Base-by-base conservation (phyloP, 2,113 vertebrate species). In the Phycodurus eques region DNA sequence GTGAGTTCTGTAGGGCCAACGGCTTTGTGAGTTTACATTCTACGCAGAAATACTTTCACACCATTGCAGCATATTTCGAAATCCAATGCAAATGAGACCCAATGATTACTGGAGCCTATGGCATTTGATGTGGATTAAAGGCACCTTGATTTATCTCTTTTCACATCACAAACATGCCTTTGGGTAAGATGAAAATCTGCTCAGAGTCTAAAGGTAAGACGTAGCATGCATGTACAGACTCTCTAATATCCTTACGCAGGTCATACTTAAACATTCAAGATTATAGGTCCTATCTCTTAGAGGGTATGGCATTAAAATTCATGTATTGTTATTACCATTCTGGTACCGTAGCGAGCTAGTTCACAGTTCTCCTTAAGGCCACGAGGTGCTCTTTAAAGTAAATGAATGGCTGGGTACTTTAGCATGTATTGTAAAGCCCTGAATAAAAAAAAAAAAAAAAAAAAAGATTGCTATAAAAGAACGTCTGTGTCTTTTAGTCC, bases 251-350 rank as follows among this genome's bases (percentile, higher is more conserved):
- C 49, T 51, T 56, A 76, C 63, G 73, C 69, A 79, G n/a, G 54
- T 13, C 78, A 74, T 43, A 66, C 51, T 67, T 63, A 75, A 57
- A 57, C 66, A 74, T 64, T 56, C 51, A 70, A 67, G 68, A 49
- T 54, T 74, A 76, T 84, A 85, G 81, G 80, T 87, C 78, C 79
- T 6, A 17, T 79, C 72, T 69, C 71, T 53, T 44, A 46, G 68
- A 85, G 79, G 77, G 69, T 79, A 63, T 65, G 64, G 54, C 76
- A 87, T 87, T 82, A 82, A 87, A 83, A 88, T 90, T 89, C 76
- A 90, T 83, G 72, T 81, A 77, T 74, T 78, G 42, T 66, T 66
- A 80, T 81, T 80, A 79, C 75, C 84, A 83, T 88, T 88, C 81
- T 80, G 77, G 67, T 73, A 64, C 59, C 78, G 76, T 73, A 82